Base-by-base conservation (phyloP, 1,140 invertebrate genomes). In the Drosophila bipectinata region DNA sequence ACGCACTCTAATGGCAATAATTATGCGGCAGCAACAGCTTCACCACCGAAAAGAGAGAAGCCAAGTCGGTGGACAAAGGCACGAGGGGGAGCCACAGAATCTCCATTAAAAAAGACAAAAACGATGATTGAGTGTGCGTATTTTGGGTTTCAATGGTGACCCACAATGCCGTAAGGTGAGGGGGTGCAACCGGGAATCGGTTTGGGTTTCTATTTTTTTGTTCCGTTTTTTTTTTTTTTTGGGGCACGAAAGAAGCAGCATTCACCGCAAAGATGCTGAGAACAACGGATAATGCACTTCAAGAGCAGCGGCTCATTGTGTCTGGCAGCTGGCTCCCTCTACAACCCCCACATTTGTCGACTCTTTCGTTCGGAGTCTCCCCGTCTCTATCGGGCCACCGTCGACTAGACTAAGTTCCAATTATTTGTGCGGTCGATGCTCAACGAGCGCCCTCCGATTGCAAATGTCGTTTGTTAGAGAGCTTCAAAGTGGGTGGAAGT, bases 111-210 rank as follows among this genome's bases (percentile, higher is more conserved):
- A 79, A 83, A 87, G 79, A 88, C 79, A 87, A 85, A 88, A 83
- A 83, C 79, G 83, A 88, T 88, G 83, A 87, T 87, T 83, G 83
- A 87, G 83, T 88, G 83, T 87, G 82, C 83, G 82, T 87, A 88
- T 88, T 87, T 87, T 72, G 66, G 82, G 76, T 83, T 79, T 84
- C 80, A 83, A 84, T 83, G 80, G 75, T 79, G 72, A 67, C 64
- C 41, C 80, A 59, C 66, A 69, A 69, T 69, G 26, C 26, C 24
- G 49, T 37, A 10, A 48, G 59, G 28, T 37, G 5, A 10, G 53
- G n/a, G 49, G 18, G 15, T 28, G 28, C 18, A 32, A 32, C 44
- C 14, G 26, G 18, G 24, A 15, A 28, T 37, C 34, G 34, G 10
- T 37, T 37, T 37, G 34, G 34, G 34, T n/a, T 37, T 37, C 34